These are phyloP conservation scores for Caranx ignobilis DNA, from an alignment of 2,113 vertebrate species.

Conservation along the genomic window DNA sequence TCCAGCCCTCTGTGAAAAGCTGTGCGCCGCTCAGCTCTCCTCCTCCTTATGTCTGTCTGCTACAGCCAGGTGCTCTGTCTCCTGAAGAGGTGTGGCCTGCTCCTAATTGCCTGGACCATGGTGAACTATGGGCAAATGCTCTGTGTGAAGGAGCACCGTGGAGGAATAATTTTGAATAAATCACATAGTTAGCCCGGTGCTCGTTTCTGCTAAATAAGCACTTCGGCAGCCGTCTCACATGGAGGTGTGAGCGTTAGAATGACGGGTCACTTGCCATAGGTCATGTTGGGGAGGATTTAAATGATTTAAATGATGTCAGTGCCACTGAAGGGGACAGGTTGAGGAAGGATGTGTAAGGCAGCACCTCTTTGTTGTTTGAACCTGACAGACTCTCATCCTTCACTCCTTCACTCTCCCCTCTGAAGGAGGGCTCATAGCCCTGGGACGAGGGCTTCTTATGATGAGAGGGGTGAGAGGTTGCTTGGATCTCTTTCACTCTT, in stretches of 20 bases:
- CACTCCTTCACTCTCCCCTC: conserved; percentile 64
- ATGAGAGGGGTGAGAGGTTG: conserved; percentile 80
- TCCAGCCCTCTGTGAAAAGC: conserved; percentile 67
- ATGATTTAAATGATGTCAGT: conserved; percentile 83
- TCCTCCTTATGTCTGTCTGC: conserved; percentile 75
- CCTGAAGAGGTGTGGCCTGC: conserved; percentile 76
- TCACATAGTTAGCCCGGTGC: conserved; percentile 76
- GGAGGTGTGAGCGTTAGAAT: conserved; percentile 73
- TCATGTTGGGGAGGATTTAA: conserved; percentile 82
- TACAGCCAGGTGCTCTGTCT: conserved; percentile 77
- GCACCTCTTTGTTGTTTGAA: conserved; percentile 84
- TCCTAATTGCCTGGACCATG: conserved; percentile 80
- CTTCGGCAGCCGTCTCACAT: conserved; percentile 67
- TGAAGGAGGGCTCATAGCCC: conserved; percentile 75
- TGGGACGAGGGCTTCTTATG: conserved; percentile 73
- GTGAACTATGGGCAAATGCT: conserved; percentile 78
- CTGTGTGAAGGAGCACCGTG: conserved; percentile 73
- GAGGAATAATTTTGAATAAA: conserved; percentile 85
- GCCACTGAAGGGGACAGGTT: conserved; percentile 78
- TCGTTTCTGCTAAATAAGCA: conserved; percentile 82
- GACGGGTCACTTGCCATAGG: conserved; percentile 82
- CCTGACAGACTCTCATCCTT: conserved; percentile 76
- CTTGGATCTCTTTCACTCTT: conserved; percentile 73
- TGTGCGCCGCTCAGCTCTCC: conserved; percentile 54
- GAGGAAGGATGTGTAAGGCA: conserved; percentile 78